A percentile compares a stretch with the other conserved stretches of the same genome.
Conservation (phyloP, 2,113 vertebrate genomes). For the Cheilinus undulatus region DNA sequence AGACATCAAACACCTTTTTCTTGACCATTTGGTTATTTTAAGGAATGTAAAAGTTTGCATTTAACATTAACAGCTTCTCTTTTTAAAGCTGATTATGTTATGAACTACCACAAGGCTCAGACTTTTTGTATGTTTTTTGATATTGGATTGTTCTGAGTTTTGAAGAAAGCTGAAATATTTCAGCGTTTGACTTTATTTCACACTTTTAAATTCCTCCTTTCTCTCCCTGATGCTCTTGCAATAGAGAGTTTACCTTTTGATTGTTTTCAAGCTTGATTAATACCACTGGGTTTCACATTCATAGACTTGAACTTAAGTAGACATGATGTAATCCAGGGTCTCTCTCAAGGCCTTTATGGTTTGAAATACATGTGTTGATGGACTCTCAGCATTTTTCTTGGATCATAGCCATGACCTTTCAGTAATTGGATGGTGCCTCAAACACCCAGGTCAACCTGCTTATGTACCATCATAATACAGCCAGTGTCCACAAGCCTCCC, state of each 20-base stretch:
- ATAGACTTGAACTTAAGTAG: constrained; percentile 36
- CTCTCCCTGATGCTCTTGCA: neutral
- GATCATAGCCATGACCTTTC: constrained; percentile 67
- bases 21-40: constrained; percentile 39
- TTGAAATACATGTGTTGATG: constrained; percentile 51
- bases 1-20: constrained; percentile 35
- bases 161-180: neutral
- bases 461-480: constrained; percentile 11
- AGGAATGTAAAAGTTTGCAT: constrained; percentile 3
- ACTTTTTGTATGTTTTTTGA: neutral
- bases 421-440: constrained; percentile 64
- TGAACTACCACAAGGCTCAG: no score
- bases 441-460: constrained; percentile 46
- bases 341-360: constrained; percentile 59
- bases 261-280: neutral
- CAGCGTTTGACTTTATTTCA: neutral
- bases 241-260: neutral
- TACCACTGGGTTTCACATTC: constrained; percentile 26
- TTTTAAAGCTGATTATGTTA: neutral
- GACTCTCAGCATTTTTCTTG: constrained; percentile 55
- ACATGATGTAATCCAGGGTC: constrained; percentile 28
- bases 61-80: constrained; percentile 13
- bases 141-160: neutral
- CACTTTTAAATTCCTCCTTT: neutral
- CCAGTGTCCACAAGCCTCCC: neutral